These are phyloP conservation scores for Zootoca vivipara DNA, from an alignment of 2,113 vertebrate genomes.

Conservation along the genomic window DNA sequence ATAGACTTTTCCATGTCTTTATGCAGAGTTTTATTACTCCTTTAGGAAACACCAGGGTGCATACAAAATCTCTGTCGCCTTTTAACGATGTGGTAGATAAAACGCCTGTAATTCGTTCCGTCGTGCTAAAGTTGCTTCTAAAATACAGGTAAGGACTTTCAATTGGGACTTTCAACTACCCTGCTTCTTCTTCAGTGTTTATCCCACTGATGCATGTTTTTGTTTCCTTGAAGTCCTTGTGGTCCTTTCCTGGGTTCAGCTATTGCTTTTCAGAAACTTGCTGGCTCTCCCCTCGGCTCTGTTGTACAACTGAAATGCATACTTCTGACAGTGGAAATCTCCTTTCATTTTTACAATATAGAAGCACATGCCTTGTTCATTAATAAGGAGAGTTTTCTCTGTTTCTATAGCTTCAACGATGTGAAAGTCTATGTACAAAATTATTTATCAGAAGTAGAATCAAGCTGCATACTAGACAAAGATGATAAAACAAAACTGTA, in stretches of 20 bases:
- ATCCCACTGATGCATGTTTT: not conserved
- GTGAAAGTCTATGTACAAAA: constrained; percentile 83
- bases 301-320: not conserved
- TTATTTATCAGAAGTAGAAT: constrained; percentile 82
- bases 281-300: not conserved
- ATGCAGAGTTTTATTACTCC: accelerated
- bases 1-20: not conserved
- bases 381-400: constrained; percentile 39
- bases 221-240: not conserved
- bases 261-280: not conserved
- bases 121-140: constrained; percentile 91
- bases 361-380: not conserved
- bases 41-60: constrained; percentile 46
- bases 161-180: not conserved
- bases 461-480: constrained; percentile 73
- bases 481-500: constrained; percentile 88
- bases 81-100: constrained; percentile 91
- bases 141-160: constrained; percentile 87
- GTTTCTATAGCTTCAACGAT: constrained; percentile 81
- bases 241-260: not conserved
- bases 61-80: constrained; percentile 89
- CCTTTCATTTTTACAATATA: not conserved
- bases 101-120: constrained; percentile 90
- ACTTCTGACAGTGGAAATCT: not conserved
- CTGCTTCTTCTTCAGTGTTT: not conserved